Evolutionary conservation across 2,797 vertebrate genomes (phyloP), one percentile per base, ranked within the genome.

Genomic region (Phalloptychus januarius): DNA sequence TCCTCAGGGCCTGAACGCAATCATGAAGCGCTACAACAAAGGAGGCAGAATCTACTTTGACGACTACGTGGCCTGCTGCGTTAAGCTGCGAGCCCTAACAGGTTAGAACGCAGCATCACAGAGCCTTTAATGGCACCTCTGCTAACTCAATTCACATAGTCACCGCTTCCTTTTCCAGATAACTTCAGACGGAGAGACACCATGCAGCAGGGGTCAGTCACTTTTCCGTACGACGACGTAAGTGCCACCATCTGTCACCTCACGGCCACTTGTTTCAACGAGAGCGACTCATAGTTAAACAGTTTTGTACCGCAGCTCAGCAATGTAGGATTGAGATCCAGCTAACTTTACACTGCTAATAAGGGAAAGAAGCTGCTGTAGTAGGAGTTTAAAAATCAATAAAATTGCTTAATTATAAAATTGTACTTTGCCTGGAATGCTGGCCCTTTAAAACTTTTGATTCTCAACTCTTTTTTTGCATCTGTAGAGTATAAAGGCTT

Each of bases 11-110:
- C 86, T 97, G 73, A 96, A 89, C 36, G 85, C 79, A 11, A 96
- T 98, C 83, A 85, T 97, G 74, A 97, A 96, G 80, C 97, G 97
- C 87, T 98, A 97, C 87, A 97, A 93, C 93, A 97, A 95, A 89
- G 94, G 90, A 36, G 97, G 97, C 58, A 93, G 95, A 31, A 96
- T 98, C 91, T 97, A 86, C 92, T 98, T 98, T 56, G 97, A 98
- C 70, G 97, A 98, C 91, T 98, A 97, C 46, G 96, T 98, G 87
- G 96, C 97, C 10, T 98, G 97, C 91, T 97, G 96, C 71, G 96
- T 98, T 79, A 98, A 96, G 86, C 95, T 98, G 80, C 93, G 95
- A 15, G 86, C 97, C 38, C 88, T 98, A 83, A 97, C 97, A 93
- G 97, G 97, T 98, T 93, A n/a, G 82, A 36, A 18, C 54, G 4